Conservation (phyloP, 2,888 invertebrate species). For the Trachelus tabidus region DNA sequence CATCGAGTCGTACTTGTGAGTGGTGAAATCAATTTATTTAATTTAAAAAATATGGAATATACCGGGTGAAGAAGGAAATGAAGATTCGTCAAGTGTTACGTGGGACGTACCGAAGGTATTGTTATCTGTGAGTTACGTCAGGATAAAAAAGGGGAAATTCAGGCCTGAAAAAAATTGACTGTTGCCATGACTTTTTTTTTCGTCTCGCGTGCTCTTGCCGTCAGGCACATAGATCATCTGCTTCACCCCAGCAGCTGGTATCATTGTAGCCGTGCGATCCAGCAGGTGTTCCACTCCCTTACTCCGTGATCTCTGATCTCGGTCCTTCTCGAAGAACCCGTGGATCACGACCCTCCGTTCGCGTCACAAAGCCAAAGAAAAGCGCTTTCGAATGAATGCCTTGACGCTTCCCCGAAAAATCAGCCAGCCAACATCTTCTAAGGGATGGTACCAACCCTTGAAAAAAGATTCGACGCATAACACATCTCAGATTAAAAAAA, state of each 20-base stretch:
- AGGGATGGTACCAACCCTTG: not conserved
- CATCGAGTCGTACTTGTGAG: not conserved
- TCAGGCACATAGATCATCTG: conserved; percentile 33
- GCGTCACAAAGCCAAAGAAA: conserved; percentile 2
- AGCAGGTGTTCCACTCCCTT: conserved; percentile 29
- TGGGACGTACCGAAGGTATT: not conserved
- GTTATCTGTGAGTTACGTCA: not conserved
- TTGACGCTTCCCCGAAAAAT: not conserved
- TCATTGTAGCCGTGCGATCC: conserved; percentile 37
- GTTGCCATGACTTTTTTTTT: not conserved
- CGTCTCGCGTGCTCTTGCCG: not conserved
- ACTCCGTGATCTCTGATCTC: conserved; percentile 8
- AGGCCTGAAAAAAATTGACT: not conserved
- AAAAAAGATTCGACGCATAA: not conserved
- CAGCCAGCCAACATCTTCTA: not conserved
- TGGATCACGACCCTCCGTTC: conserved; percentile 16
- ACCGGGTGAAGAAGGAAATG: not conserved
- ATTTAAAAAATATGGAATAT: not conserved
- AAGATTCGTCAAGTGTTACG: not conserved
- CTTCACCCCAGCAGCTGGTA: conserved; percentile 26
- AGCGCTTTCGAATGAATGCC: conserved; percentile 1
- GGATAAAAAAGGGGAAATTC: not conserved
- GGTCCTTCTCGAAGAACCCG: not conserved
- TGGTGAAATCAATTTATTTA: not conserved
- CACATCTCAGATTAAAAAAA: not conserved